Conservation (phyloP, 2,888 invertebrate genomes). For the Geophilus truncorum region DNA sequence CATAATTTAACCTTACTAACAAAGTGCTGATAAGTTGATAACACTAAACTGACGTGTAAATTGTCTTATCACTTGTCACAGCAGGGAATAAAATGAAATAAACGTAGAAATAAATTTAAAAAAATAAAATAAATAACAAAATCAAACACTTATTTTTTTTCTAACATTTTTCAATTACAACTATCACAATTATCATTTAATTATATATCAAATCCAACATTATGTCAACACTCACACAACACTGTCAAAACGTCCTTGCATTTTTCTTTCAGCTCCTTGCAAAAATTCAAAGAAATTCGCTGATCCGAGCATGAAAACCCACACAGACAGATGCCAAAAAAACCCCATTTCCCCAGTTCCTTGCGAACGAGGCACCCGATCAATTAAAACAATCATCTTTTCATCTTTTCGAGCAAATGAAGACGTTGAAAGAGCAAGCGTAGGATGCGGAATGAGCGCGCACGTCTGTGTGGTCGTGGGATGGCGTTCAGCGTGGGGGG, state of each 20-base stretch:
- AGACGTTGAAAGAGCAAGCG: neutral
- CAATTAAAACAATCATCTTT: neutral
- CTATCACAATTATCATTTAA: too few relatives aligned
- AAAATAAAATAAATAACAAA: neutral
- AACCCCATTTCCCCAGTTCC: too few relatives aligned
- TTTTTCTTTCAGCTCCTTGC: too few relatives aligned
- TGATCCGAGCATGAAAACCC: too few relatives aligned
- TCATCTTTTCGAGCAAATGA: neutral
- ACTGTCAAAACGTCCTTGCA: too few relatives aligned
- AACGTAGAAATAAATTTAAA: neutral
- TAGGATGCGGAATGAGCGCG: neutral
- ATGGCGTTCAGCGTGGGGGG: conserved; percentile 20
- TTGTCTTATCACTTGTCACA: neutral
- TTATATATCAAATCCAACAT: too few relatives aligned
- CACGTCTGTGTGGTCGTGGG: neutral
- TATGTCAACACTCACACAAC: too few relatives aligned
- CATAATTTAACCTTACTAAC: neutral
- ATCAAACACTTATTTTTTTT: too few relatives aligned
- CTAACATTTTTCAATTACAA: too few relatives aligned
- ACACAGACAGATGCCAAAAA: too few relatives aligned
- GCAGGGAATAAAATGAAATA: neutral
- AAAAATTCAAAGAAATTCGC: too few relatives aligned
- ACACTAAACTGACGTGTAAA: neutral
- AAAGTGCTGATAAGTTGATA: neutral
- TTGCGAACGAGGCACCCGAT: too few relatives aligned